Conservation (phyloP, 2,888 invertebrate species). For the Timema cristinae region DNA sequence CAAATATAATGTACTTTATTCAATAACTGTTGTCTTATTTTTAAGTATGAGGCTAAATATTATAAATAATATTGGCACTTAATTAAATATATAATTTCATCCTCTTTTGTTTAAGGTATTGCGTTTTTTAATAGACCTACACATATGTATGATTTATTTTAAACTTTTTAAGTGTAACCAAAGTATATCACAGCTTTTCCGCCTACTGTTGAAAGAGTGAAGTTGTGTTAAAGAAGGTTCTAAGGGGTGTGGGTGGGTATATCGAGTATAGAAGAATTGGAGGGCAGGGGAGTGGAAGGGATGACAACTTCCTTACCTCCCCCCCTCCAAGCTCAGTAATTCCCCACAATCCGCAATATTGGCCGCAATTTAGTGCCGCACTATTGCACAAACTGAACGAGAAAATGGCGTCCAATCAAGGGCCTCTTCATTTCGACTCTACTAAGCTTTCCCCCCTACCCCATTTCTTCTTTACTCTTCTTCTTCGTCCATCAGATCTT, state of each 20-base stretch:
- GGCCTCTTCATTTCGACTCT: conserved; percentile 27
- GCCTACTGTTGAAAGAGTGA: neutral
- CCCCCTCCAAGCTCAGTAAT: conserved; percentile 19
- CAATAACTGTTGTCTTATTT: no score
- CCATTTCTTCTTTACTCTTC: conserved; percentile 1
- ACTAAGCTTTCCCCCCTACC: neutral
- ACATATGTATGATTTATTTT: no score
- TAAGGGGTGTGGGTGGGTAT: neutral
- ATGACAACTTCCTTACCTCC: conserved; percentile 1
- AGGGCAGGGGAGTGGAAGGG: neutral
- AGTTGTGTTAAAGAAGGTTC: conserved; percentile 12
- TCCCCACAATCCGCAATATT: conserved; percentile 31
- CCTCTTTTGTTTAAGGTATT: no score
- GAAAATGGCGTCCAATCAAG: conserved; percentile 29
- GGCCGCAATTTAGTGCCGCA: conserved; percentile 28
- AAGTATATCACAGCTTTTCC: no score
- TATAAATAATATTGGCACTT: no score
- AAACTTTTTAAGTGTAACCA: no score
- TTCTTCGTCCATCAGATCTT: conserved; percentile 9
- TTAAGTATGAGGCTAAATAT: no score
- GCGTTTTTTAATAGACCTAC: no score
- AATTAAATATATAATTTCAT: no score
- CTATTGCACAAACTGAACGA: conserved; percentile 30
- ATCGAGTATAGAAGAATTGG: neutral
- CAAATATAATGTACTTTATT: no score